Conservation (phyloP, 2,888 invertebrate genomes). For the Troides helena region DNA sequence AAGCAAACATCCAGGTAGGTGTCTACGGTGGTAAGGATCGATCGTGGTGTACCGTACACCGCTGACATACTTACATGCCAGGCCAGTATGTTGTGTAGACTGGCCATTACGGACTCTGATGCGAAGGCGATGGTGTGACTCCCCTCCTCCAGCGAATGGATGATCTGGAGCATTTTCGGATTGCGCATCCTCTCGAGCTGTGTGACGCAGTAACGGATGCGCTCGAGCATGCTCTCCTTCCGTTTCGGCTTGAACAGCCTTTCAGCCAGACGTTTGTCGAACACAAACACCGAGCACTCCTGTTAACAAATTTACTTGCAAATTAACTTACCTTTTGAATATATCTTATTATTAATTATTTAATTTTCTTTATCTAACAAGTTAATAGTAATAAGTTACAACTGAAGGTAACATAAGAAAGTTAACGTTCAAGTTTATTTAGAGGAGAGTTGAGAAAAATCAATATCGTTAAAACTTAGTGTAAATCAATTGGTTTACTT, state of each 20-base stretch:
- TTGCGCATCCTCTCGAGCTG: conserved; percentile 91
- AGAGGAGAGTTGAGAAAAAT: too few species aligned
- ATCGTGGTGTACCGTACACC: too few species aligned
- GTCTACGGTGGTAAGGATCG: too few species aligned
- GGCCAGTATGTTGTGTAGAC: conserved; percentile 93
- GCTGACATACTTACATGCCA: conserved; percentile 83
- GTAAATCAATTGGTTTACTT: too few species aligned
- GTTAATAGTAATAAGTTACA: too few species aligned
- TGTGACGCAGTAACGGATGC: conserved; percentile 88
- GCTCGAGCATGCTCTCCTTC: conserved; percentile 94
- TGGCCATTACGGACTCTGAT: conserved; percentile 93
- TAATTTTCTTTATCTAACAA: too few species aligned
- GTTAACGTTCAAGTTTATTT: too few species aligned
- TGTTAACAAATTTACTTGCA: conserved; percentile 55
- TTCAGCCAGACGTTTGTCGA: conserved; percentile 95
- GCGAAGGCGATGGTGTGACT: conserved; percentile 95
- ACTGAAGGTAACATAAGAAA: too few species aligned
- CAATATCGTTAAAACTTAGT: too few species aligned
- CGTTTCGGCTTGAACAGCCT: conserved; percentile 95
- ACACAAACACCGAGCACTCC: conserved; percentile 96
- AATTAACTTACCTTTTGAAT: neutral
- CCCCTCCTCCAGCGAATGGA: conserved; percentile 89
- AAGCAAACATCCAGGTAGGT: too few species aligned
- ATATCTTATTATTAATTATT: neutral
- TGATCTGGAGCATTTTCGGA: conserved; percentile 88